Conservation (phyloP, 2,888 invertebrate genomes). For the Cotesia congregata region DNA sequence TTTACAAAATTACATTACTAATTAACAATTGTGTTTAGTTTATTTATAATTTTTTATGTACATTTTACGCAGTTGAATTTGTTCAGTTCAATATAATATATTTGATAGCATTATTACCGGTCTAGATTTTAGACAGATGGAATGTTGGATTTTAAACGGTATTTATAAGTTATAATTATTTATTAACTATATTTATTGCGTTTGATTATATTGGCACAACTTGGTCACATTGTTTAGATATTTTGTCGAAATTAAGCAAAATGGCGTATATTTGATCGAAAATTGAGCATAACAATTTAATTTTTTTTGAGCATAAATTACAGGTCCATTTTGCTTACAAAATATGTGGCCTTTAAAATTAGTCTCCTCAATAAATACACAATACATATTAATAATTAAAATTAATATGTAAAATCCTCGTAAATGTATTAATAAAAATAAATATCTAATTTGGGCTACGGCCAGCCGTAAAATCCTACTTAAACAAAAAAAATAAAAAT, state of each 20-base stretch:
- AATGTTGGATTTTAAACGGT: neutral
- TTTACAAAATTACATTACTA: neutral
- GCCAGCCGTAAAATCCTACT: conserved; percentile 21
- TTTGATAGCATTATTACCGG: neutral
- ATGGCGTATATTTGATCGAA: neutral
- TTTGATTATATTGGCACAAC: conserved; percentile 20
- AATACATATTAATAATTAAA: neutral
- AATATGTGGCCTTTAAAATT: neutral
- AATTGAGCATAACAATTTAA: neutral
- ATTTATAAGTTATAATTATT: neutral
- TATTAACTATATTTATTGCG: neutral
- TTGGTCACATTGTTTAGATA: neutral
- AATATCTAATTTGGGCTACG: conserved; percentile 18
- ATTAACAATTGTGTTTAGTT: conserved; percentile 24
- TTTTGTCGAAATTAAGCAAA: neutral
- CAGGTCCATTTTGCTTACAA: neutral
- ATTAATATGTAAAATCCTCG: neutral
- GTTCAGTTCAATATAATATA: neutral
- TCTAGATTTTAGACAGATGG: neutral
- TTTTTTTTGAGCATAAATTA: neutral
- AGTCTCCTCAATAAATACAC: neutral
- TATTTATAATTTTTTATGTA: neutral
- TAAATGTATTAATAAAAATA: conserved; percentile 18
- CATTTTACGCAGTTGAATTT: conserved; percentile 40
- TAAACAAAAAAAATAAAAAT: conserved; percentile 2